Conservation (phyloP, 1,140 invertebrate species). For the Trichogramma pretiosum region DNA sequence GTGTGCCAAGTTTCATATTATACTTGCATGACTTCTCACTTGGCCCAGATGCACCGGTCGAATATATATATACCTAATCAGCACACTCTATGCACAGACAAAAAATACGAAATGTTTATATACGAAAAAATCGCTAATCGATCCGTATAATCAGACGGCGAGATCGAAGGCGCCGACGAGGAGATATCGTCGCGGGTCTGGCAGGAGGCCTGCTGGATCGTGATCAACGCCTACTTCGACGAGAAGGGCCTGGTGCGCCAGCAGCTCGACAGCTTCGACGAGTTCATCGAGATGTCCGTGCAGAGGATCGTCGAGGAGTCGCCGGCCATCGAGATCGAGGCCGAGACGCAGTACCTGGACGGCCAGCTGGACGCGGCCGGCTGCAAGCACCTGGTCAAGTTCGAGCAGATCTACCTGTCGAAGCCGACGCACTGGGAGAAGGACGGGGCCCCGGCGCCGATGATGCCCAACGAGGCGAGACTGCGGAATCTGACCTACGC, state of each 20-base stretch:
- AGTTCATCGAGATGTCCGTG: conserved; percentile 99
- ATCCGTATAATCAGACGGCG: too few relatives aligned
- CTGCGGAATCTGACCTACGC: conserved; percentile 85
- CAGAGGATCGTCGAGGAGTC: conserved; percentile 98
- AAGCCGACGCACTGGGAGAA: conserved; percentile 99
- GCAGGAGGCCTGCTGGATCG: conserved; percentile 34
- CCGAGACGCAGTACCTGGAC: conserved; percentile 87
- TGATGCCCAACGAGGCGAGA: conserved; percentile 98
- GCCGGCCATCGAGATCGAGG: conserved; percentile 89
- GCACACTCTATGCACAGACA: too few relatives aligned
- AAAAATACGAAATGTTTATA: too few relatives aligned
- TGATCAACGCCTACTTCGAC: conserved; percentile 62
- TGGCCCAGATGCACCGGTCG: too few relatives aligned
- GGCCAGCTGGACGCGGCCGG: conserved; percentile 82
- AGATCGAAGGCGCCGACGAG: too few relatives aligned
- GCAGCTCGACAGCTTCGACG: conserved; percentile 97
- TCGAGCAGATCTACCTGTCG: conserved; percentile 97
- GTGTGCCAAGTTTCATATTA: too few relatives aligned
- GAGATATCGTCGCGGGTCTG: conserved; percentile 28
- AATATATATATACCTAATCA: too few relatives aligned
- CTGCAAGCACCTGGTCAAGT: conserved; percentile 82
- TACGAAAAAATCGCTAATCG: too few relatives aligned
- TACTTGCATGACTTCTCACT: too few relatives aligned
- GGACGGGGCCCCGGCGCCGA: conserved; percentile 92
- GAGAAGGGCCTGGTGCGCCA: conserved; percentile 97